Percentiles rank a stretch among this genome's conserved stretches.
Conservation (phyloP, 2,888 invertebrate species). For the Thymelicus acteon region DNA sequence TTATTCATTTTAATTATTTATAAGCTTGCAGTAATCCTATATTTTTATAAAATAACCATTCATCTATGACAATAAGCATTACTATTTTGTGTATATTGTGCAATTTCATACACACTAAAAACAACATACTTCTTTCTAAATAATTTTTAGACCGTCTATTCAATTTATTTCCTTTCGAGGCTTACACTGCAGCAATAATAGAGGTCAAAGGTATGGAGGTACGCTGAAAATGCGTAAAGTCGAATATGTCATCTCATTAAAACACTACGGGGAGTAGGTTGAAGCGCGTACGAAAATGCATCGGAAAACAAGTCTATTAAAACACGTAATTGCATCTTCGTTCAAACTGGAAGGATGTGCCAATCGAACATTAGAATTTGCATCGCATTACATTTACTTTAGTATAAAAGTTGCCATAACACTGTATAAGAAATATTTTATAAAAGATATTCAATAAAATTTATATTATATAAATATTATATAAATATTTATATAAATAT, state of each 20-base stretch:
- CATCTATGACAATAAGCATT: too few species aligned
- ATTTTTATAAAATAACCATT: too few species aligned
- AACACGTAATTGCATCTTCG: constrained; percentile 34
- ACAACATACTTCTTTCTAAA: background rate
- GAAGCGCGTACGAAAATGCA: constrained; percentile 32
- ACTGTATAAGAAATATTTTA: too few species aligned
- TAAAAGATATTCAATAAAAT: too few species aligned
- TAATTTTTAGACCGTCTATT: background rate
- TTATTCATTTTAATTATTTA: too few species aligned
- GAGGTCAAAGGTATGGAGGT: constrained; percentile 23
- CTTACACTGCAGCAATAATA: constrained; percentile 11
- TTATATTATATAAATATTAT: too few species aligned
- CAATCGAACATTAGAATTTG: constrained; percentile 30
- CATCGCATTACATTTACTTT: constrained; percentile 21
- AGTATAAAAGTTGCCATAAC: background rate
- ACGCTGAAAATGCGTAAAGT: constrained; percentile 29
- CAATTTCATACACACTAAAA: background rate
- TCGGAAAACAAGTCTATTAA: constrained; percentile 37
- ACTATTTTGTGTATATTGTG: background rate
- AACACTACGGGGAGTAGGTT: constrained; percentile 33
- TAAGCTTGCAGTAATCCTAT: too few species aligned
- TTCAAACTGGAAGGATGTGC: constrained; percentile 35
- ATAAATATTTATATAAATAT: too few species aligned
- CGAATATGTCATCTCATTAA: constrained; percentile 35
- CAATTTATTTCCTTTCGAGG: constrained; percentile 9